These are phyloP conservation scores for Agelas oroides DNA, from an alignment of 37 sponge, comb jelly and placozoan species.

Conservation along the genomic window DNA sequence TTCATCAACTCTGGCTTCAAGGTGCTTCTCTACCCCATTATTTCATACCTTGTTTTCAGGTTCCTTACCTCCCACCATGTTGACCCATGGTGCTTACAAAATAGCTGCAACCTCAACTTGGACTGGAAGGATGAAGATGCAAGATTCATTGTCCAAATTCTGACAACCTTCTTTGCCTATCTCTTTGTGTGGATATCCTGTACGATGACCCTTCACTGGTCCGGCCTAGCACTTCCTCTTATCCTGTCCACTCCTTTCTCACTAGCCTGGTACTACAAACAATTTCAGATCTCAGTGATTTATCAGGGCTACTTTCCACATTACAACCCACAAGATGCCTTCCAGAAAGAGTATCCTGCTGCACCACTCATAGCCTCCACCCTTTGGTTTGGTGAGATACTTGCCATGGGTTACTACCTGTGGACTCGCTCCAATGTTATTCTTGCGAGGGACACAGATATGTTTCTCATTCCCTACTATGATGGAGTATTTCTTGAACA, in stretches of 20 bases:
- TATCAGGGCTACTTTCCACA: neutral
- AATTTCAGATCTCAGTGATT: neutral
- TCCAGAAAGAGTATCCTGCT: neutral
- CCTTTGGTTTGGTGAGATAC: constrained; percentile 61
- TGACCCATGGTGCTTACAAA: constrained; percentile 38
- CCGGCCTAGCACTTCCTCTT: constrained; percentile 56
- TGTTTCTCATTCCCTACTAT: constrained; percentile 81
- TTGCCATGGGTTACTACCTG: constrained; percentile 46
- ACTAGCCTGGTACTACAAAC: constrained; percentile 9
- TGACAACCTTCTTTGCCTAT: constrained; percentile 62
- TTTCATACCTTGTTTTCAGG: constrained; percentile 49
- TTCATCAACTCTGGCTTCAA: constrained; percentile 58
- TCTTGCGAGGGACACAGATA: constrained; percentile 65
- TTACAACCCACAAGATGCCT: neutral
- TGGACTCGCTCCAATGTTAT: constrained; percentile 52
- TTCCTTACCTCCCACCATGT: constrained; percentile 6
- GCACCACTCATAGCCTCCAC: constrained; percentile 7
- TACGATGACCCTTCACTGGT: constrained; percentile 35
- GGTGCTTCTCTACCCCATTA: constrained; percentile 52
- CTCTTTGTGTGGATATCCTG: constrained; percentile 48
- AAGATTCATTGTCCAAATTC: constrained; percentile 43
- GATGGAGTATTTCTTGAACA: constrained; percentile 73
- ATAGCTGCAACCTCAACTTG: neutral
- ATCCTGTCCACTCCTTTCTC: constrained; percentile 63
- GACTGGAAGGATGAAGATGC: constrained; percentile 9